Evolutionary conservation across 1,140 invertebrate genomes (phyloP).

Genomic region (Nephila pilipes): DNA sequence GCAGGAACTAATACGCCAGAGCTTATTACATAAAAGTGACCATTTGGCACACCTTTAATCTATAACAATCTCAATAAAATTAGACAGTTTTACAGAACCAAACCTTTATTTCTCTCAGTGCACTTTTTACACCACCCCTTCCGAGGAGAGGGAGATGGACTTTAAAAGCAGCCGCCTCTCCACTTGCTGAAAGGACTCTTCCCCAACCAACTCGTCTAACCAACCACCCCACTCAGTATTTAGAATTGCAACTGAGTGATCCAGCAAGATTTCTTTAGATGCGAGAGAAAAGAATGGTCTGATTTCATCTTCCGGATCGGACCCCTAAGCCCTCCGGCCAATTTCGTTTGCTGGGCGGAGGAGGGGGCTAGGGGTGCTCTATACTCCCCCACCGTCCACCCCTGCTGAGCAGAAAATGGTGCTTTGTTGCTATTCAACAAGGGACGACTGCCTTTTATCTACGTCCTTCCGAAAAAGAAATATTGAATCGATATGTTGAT

Average conservation of each 20-base stretch:
- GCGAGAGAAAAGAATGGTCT: constrained; percentile 30
- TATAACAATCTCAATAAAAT: too few relatives aligned
- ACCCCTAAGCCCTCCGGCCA: constrained; percentile 40
- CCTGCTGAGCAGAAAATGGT: neutral
- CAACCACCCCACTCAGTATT: neutral
- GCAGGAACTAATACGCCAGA: too few relatives aligned
- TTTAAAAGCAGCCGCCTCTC: constrained; percentile 5
- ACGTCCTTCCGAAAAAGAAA: neutral
- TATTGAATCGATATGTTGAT: neutral
- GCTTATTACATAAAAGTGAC: too few relatives aligned
- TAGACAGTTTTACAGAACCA: too few relatives aligned
- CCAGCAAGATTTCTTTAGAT: neutral
- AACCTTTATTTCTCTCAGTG: too few relatives aligned
- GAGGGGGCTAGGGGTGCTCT: neutral
- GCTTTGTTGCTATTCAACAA: constrained; percentile 39
- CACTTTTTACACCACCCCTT: neutral
- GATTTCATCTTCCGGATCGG: constrained; percentile 64
- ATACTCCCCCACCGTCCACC: neutral
- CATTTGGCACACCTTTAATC: too few relatives aligned
- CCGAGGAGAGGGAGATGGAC: neutral
- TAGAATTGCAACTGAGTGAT: constrained; percentile 11
- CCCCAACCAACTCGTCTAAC: neutral
- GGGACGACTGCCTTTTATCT: neutral
- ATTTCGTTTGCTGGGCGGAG: constrained; percentile 2
- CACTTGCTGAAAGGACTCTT: neutral